Conservation (phyloP, 2,113 vertebrate genomes). For the Catharus minimus region DNA sequence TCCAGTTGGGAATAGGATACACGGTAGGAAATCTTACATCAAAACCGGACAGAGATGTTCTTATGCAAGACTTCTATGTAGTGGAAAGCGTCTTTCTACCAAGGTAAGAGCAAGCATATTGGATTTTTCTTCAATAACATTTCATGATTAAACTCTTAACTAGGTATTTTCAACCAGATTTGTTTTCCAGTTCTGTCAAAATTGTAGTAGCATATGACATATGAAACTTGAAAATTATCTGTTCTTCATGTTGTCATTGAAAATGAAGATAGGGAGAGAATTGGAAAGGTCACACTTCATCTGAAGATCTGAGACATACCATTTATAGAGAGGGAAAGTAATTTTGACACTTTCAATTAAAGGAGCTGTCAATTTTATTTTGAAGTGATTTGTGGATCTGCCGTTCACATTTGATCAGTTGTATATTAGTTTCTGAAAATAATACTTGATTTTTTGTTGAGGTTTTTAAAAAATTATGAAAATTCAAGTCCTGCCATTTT, state of each 20-base stretch:
- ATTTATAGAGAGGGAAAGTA: not conserved
- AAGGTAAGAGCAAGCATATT: constrained; percentile 77
- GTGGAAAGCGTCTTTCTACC: constrained; percentile 95
- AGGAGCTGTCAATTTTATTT: not conserved
- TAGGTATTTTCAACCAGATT: not conserved
- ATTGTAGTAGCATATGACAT: not conserved
- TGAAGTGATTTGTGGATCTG: not conserved
- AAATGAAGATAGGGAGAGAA: not conserved
- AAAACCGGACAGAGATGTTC: constrained; percentile 94
- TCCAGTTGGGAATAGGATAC: constrained; percentile 94
- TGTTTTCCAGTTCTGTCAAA: not conserved
- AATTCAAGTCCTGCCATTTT: not conserved
- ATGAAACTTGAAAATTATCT: not conserved
- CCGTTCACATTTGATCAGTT: not conserved
- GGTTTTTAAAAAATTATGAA: not conserved
- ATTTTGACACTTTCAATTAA: not conserved
- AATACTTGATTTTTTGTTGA: not conserved
- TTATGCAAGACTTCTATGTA: constrained; percentile 98
- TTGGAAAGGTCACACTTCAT: not conserved
- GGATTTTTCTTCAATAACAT: not conserved
- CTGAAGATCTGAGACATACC: not conserved
- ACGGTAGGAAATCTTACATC: constrained; percentile 94
- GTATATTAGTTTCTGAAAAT: not conserved
- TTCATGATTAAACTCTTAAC: not conserved
- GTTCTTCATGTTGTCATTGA: not conserved